Percentiles rank a stretch among this genome's conserved stretches.
These are phyloP conservation scores for Phymatocera aterrima DNA, from an alignment of 2,888 invertebrate species.

Conservation along the genomic window DNA sequence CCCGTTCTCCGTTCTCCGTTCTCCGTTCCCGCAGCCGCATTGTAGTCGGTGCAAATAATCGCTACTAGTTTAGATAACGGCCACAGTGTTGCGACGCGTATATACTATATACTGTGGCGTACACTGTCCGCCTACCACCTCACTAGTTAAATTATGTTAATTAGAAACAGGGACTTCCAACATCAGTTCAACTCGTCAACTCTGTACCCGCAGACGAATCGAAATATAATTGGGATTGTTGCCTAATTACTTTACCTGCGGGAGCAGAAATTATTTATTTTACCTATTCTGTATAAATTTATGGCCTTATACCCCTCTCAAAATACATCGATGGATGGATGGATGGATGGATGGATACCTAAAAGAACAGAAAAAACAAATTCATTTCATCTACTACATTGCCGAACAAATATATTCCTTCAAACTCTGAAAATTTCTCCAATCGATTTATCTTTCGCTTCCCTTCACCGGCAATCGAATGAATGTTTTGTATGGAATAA, in stretches of 20 bases:
- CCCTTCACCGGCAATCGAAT: no score
- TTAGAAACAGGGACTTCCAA: conserved; percentile 25
- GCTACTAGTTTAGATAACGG: conserved; percentile 42
- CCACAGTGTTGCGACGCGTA: conserved; percentile 5
- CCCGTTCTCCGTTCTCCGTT: no score
- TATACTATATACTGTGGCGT: not conserved
- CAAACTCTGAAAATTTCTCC: no score
- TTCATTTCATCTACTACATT: no score
- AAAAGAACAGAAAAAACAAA: no score
- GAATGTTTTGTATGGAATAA: no score
- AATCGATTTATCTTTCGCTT: no score
- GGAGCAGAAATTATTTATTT: not conserved
- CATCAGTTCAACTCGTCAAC: conserved; percentile 23
- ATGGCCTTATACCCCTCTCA: not conserved
- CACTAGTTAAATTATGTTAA: conserved; percentile 40
- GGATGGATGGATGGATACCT: no score
- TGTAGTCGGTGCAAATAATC: conserved; percentile 43
- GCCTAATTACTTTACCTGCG: not conserved
- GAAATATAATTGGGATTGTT: not conserved
- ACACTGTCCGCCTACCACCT: conserved; percentile 18
- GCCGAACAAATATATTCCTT: no score
- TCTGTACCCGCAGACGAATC: not conserved
- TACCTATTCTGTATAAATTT: not conserved
- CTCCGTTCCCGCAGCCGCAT: conserved; percentile 34
- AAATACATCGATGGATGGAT: no score